phyloP scores from a whole-genome alignment of 2,113 vertebrate genomes.

The Chloropsis hardwickii region DNA sequence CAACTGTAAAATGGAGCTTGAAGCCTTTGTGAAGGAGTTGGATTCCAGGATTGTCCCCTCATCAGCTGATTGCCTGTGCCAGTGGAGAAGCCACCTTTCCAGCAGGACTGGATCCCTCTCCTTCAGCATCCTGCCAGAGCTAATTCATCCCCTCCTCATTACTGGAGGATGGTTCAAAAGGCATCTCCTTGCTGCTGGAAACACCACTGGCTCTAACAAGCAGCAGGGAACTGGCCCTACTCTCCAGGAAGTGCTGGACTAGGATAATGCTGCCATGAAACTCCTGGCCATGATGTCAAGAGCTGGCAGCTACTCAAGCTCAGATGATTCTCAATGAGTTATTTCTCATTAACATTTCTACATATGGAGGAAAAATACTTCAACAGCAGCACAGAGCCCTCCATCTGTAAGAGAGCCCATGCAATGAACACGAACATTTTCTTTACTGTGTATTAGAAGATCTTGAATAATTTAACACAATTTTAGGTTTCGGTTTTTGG shows the following conservation, averaged over 20 bases:
- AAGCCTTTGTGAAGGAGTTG: not conserved
- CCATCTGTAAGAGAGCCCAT: not conserved
- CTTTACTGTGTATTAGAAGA: not conserved
- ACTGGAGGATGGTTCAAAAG: not conserved
- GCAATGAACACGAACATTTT: not conserved
- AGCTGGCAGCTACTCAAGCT: not conserved
- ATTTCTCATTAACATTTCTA: not conserved
- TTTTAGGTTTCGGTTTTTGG: not conserved
- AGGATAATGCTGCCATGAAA: not conserved
- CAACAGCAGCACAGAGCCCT: not conserved
- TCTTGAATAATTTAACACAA: not conserved
- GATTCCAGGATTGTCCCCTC: not conserved
- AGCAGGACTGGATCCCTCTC: not conserved
- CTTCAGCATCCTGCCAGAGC: accelerated
- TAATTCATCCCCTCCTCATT: not conserved
- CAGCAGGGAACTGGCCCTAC: not conserved
- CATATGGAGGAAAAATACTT: not conserved
- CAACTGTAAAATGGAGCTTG: not conserved
- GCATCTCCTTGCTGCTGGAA: not conserved
- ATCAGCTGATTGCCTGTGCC: not conserved
- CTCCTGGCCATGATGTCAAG: not conserved
- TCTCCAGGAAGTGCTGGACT: not conserved
- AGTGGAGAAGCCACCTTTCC: not conserved
- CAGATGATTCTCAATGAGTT: not conserved
- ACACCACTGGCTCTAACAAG: not conserved